These are phyloP conservation scores for Betta splendens DNA, from an alignment of 2,797 vertebrate species.

Conservation along the genomic window DNA sequence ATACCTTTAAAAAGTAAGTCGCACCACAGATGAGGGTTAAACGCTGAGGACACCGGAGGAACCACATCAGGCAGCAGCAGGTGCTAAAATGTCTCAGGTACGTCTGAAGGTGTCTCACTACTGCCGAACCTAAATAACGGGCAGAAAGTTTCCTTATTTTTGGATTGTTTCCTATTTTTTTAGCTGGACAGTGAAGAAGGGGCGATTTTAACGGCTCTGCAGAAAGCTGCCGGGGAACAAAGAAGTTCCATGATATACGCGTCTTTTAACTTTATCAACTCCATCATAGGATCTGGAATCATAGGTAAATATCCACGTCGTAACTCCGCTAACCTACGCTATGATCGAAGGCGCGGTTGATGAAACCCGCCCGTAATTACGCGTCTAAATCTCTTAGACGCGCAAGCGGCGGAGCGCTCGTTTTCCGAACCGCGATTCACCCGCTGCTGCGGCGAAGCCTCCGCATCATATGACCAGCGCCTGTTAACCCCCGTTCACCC, in stretches of 20 bases:
- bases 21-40: constrained; percentile 1
- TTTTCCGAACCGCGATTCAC: constrained; percentile 2
- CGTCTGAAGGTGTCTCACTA: background rate
- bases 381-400: background rate
- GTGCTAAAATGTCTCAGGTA: constrained; percentile 65
- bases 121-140: background rate
- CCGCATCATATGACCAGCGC: constrained; percentile 72
- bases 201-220: constrained; percentile 72
- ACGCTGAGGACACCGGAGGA: constrained; percentile 9
- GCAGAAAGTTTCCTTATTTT: background rate
- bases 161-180: constrained; percentile 1
- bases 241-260: constrained; percentile 81
- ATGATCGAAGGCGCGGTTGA: too few species aligned
- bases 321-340: background rate
- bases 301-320: constrained; percentile 81
- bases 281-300: constrained; percentile 93
- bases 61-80: constrained; percentile 6
- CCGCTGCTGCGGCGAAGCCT: constrained; percentile 36
- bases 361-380: background rate
- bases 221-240: constrained; percentile 37
- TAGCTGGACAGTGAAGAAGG: constrained; percentile 80
- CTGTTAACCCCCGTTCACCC: constrained; percentile 36
- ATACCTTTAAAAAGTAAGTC: background rate
- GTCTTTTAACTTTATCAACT: constrained; percentile 94
- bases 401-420: background rate